Evolutionary conservation across 2,113 vertebrate species (phyloP).

Genomic region (Bothrops jararaca): DNA sequence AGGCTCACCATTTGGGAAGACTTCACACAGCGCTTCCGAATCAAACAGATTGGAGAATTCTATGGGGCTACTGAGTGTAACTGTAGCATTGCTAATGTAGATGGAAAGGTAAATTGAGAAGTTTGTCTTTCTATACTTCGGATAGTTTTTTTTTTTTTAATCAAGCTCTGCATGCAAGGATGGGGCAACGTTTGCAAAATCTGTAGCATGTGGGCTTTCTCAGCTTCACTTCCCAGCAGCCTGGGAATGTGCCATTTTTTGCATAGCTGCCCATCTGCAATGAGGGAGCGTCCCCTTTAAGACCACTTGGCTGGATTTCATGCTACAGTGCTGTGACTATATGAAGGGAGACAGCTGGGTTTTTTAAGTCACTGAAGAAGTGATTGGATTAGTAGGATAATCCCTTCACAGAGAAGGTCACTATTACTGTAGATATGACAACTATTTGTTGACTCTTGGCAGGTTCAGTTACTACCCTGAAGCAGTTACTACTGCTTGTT

Average conservation of each 20-base stretch:
- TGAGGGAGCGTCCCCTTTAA: not conserved
- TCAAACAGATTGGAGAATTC: conserved; percentile 83
- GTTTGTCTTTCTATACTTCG: not conserved
- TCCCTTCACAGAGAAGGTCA: not conserved
- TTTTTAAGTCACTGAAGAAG: not conserved
- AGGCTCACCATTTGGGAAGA: conserved; percentile 84
- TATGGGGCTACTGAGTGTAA: conserved; percentile 92
- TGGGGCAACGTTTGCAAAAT: not conserved
- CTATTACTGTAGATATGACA: not conserved
- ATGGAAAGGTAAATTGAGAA: conserved; percentile 77
- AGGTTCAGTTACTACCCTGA: not conserved
- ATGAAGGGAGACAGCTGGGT: not conserved
- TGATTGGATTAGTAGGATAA: not conserved
- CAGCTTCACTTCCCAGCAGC: not conserved
- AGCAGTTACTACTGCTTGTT: not conserved
- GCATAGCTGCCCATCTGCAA: not conserved
- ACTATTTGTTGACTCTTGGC: not conserved
- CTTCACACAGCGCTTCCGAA: conserved; percentile 78
- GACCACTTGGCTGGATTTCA: not conserved
- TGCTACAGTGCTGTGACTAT: not conserved
- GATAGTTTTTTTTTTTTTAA: not conserved
- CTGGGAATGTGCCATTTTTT: not conserved
- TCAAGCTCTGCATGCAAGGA: not conserved
- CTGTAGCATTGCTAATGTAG: conserved; percentile 89
- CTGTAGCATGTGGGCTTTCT: not conserved